A percentile compares a stretch with the other conserved stretches of the same genome.
These are phyloP conservation scores for Miichthys miiuy DNA, from an alignment of 2,797 vertebrate species.

Conservation along the genomic window DNA sequence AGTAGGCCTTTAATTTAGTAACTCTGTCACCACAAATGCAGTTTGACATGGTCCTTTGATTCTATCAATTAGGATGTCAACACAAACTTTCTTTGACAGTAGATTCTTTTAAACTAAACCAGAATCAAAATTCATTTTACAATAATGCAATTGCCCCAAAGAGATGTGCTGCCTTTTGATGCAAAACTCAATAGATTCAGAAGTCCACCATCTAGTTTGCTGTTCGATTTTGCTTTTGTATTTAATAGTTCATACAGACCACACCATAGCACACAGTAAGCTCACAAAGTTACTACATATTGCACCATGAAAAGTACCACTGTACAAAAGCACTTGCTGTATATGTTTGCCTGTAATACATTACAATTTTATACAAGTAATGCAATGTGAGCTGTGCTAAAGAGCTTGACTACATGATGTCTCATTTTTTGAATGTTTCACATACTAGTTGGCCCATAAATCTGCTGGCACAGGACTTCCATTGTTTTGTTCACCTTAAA, in stretches of 20 bases:
- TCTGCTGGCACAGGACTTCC: slow-evolving; percentile 60
- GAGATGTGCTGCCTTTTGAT: background rate
- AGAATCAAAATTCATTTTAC: background rate
- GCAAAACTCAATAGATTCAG: slow-evolving; percentile 23
- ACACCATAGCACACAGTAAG: slow-evolving; percentile 62
- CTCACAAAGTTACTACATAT: slow-evolving; percentile 63
- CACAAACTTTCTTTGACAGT: background rate
- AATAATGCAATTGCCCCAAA: background rate
- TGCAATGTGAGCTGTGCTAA: slow-evolving; percentile 56
- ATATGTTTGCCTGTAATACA: slow-evolving; percentile 60
- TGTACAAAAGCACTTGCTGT: slow-evolving; percentile 70
- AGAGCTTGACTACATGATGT: slow-evolving; percentile 37
- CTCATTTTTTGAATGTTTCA: slow-evolving; percentile 16
- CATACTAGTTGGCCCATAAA: slow-evolving; percentile 29
- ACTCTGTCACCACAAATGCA: background rate
- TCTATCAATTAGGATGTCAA: background rate
- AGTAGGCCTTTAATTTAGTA: background rate
- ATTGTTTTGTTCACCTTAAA: slow-evolving; percentile 46
- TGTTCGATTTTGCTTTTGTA: slow-evolving; percentile 41
- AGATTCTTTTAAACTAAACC: background rate
- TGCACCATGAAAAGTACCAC: slow-evolving; percentile 69
- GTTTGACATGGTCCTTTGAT: background rate
- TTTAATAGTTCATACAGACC: slow-evolving; percentile 64
- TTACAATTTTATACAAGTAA: slow-evolving; percentile 50
- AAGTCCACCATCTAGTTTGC: slow-evolving; percentile 11